Conservation (phyloP, 1,140 invertebrate species). For the Onthophagus taurus region DNA sequence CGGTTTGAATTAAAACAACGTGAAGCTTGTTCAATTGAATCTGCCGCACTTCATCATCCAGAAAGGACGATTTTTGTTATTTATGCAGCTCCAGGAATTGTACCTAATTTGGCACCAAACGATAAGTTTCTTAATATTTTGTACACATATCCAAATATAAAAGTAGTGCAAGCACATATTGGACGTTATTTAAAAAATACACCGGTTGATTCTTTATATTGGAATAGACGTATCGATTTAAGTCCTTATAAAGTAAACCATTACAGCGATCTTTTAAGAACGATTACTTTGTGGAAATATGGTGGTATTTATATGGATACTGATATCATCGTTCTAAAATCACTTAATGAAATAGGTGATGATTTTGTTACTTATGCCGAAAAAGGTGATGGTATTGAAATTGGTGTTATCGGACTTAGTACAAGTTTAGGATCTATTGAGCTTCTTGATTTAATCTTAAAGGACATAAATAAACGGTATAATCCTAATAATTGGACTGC, state of each 20-base stretch:
- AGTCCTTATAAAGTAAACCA: constrained; percentile 49
- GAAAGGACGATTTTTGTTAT: constrained; percentile 46
- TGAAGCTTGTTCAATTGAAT: constrained; percentile 59
- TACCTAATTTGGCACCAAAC: constrained; percentile 26
- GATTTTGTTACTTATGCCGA: too few relatives aligned
- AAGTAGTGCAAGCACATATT: constrained; percentile 45
- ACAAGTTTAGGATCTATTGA: too few relatives aligned
- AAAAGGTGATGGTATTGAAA: too few relatives aligned
- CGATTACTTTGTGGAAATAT: constrained; percentile 63
- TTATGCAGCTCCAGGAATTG: constrained; percentile 42
- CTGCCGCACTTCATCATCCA: constrained; percentile 52
- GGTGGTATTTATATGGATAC: constrained; percentile 71
- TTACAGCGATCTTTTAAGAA: constrained; percentile 59
- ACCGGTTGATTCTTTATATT: constrained; percentile 51
- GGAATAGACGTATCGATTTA: constrained; percentile 43
- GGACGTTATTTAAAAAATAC: constrained; percentile 48
- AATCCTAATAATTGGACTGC: too few relatives aligned
- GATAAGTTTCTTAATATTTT: constrained; percentile 40
- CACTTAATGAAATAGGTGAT: constrained; percentile 44
- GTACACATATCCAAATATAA: constrained; percentile 47
- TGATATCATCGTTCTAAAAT: constrained; percentile 60
- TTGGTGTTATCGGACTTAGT: too few relatives aligned
- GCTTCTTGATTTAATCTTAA: too few relatives aligned
- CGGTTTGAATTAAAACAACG: constrained; percentile 40
- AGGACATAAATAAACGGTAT: too few relatives aligned